phyloP scores from a whole-genome alignment of 2,888 invertebrate genomes.

The Abrostola triplasia region DNA sequence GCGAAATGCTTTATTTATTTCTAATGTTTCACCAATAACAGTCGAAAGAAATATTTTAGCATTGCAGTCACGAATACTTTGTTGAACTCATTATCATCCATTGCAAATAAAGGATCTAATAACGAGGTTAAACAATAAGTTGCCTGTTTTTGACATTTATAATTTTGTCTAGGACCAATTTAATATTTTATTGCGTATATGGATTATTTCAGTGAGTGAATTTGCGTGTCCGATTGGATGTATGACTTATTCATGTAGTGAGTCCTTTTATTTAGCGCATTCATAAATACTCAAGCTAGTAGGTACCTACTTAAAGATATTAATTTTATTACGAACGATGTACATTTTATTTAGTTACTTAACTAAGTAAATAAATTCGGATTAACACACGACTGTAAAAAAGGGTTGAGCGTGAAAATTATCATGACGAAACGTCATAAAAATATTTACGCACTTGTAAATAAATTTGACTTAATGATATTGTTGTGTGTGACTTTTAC shows the following conservation, averaged over 20 bases:
- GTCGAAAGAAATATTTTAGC: conserved; percentile 64
- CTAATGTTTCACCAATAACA: conserved; percentile 70
- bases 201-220: no score
- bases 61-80: conserved; percentile 53
- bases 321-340: no score
- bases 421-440: conserved; percentile 53
- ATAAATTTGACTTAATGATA: conserved; percentile 59
- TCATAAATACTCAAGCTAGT: no score
- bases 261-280: no score
- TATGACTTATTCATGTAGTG: no score
- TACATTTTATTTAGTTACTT: no score
- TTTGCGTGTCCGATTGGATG: no score
- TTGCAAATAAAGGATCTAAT: conserved; percentile 18
- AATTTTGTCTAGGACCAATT: no score
- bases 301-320: no score
- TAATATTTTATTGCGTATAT: no score
- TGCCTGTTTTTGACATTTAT: no score
- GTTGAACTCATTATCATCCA: conserved; percentile 50
- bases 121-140: background rate
- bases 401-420: conserved; percentile 51
- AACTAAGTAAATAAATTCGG: conserved; percentile 28
- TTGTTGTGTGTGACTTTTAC: conserved; percentile 59
- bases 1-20: conserved; percentile 79
- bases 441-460: conserved; percentile 58
- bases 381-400: conserved; percentile 18